These are phyloP conservation scores for Notospermus geniculatus DNA, from an alignment of 1,140 invertebrate species.

Conservation along the genomic window DNA sequence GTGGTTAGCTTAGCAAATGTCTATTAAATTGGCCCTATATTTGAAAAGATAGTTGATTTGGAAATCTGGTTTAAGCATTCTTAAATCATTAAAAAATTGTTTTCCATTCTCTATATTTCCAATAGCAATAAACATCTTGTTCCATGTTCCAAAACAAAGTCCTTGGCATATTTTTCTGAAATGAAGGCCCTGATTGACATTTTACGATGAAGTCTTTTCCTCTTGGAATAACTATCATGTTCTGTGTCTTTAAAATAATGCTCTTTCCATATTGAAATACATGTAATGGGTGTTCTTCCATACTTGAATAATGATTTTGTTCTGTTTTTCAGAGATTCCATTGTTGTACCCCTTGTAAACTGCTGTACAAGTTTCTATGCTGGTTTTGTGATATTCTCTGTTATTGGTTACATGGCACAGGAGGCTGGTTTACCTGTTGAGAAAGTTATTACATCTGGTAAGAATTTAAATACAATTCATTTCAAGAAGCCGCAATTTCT, in stretches of 20 bases:
- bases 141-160: not conserved
- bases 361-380: conserved; percentile 97
- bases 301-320: not conserved
- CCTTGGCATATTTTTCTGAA: not conserved
- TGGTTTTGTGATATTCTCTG: conserved; percentile 97
- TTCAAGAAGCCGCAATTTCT: no score
- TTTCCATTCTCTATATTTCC: not conserved
- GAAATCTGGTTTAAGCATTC: not conserved
- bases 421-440: no score
- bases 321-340: conserved; percentile 73
- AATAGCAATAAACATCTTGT: not conserved
- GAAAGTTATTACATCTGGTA: no score
- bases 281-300: not conserved
- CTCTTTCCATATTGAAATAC: not conserved
- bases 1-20: no score
- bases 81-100: not conserved
- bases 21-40: no score
- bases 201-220: no score
- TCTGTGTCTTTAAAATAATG: not conserved
- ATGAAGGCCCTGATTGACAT: no score
- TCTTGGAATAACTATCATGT: not conserved
- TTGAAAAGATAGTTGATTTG: no score
- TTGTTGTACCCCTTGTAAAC: conserved; percentile 94
- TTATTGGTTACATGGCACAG: no score
- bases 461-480: no score